Conservation (phyloP, 2,888 invertebrate genomes). For the Synanthedon vespiformis region DNA sequence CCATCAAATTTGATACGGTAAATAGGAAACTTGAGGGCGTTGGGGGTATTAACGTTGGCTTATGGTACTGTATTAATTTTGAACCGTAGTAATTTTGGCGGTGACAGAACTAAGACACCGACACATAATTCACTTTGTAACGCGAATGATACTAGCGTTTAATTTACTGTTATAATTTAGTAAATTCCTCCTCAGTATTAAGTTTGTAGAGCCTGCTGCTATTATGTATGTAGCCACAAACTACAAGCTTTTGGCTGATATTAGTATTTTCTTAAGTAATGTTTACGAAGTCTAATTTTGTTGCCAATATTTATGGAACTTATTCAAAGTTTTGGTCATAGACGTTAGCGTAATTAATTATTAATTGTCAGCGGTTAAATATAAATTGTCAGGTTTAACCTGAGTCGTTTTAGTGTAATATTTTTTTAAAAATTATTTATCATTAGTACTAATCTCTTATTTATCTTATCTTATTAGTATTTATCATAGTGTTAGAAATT, state of each 20-base stretch:
- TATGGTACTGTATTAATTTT: constrained; percentile 71
- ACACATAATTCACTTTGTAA: constrained; percentile 67
- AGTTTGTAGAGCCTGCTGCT: constrained; percentile 15
- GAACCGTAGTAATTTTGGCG: constrained; percentile 69
- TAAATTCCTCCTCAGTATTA: constrained; percentile 56
- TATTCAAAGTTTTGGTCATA: too few species aligned
- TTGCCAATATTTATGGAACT: too few species aligned
- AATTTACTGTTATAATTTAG: constrained; percentile 69
- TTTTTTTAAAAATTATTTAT: too few species aligned
- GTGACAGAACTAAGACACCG: constrained; percentile 70
- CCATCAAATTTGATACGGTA: constrained; percentile 58
- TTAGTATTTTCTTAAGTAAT: too few species aligned
- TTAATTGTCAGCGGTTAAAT: too few species aligned
- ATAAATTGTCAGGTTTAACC: too few species aligned
- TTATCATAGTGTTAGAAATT: too few species aligned
- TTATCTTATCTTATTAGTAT: too few species aligned
- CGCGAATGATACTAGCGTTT: constrained; percentile 68
- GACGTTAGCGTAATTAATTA: too few species aligned
- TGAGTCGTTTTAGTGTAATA: too few species aligned
- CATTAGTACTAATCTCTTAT: too few species aligned
- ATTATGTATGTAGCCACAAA: neutral
- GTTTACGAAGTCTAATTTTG: too few species aligned
- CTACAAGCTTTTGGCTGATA: neutral
- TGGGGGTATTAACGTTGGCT: constrained; percentile 61
- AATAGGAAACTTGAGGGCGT: constrained; percentile 49